phyloP scores from a whole-genome alignment of 2,113 vertebrate species.

The Callionymus lyra region DNA sequence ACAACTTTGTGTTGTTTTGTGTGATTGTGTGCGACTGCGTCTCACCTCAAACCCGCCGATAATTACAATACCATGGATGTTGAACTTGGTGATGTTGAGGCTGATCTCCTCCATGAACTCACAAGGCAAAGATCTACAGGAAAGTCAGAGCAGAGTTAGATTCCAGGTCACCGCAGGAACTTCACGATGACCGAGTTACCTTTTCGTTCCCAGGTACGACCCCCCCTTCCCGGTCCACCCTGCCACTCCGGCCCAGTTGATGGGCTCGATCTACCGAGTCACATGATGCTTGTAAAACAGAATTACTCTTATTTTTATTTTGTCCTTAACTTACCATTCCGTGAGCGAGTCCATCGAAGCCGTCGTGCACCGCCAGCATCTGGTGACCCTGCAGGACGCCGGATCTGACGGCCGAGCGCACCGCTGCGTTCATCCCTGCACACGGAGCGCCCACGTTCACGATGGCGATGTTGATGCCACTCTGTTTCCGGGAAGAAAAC shows the following conservation, averaged over 20 bases:
- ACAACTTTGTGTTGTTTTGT: no score
- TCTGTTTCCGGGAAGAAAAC: conserved; percentile 55
- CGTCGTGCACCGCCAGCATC: conserved; percentile 81
- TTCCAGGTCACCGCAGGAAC: no score
- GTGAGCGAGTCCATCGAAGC: conserved; percentile 84
- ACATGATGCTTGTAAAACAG: neutral
- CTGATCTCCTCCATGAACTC: conserved; percentile 78
- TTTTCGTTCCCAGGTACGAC: conserved; percentile 83
- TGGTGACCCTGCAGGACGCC: conserved; percentile 84
- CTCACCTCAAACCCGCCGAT: conserved; percentile 86
- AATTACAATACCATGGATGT: conserved; percentile 79
- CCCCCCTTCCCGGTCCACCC: conserved; percentile 86
- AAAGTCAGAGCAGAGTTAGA: neutral
- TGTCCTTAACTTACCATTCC: conserved; percentile 65
- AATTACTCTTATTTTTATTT: neutral
- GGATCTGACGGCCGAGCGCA: conserved; percentile 77
- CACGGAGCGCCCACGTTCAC: conserved; percentile 88
- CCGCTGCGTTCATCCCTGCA: conserved; percentile 88
- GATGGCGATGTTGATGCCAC: conserved; percentile 74
- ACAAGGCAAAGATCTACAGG: conserved; percentile 69
- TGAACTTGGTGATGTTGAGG: conserved; percentile 71
- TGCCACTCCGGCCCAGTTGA: conserved; percentile 74
- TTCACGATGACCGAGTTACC: conserved; percentile 51
- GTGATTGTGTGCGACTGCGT: neutral
- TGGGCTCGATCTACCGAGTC: conserved; percentile 73